These are phyloP conservation scores for Pristionchus japonicus DNA, from an alignment of 2,888 invertebrate species.

Conservation along the genomic window DNA sequence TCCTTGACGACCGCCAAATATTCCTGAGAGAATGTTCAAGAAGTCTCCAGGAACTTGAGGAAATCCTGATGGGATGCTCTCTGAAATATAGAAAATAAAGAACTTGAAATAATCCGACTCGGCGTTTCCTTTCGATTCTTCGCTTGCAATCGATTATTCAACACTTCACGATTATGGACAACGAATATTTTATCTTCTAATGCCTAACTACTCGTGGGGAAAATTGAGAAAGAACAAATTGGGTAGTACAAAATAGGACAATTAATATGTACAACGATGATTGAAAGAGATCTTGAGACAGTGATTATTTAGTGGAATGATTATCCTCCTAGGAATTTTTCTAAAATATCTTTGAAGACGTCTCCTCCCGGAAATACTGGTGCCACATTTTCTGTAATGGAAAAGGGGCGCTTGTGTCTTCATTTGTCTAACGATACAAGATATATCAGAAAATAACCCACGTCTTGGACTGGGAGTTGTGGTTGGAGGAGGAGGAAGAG, in stretches of 20 bases:
- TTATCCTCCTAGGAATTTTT: slow-evolving; percentile 55
- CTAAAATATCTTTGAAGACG: slow-evolving; percentile 54
- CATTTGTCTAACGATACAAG: too few species aligned
- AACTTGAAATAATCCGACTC: too few species aligned
- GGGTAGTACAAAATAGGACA: neutral
- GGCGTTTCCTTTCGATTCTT: too few species aligned
- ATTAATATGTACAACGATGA: neutral
- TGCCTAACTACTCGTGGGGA: neutral
- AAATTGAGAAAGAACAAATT: neutral
- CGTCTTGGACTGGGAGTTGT: slow-evolving; percentile 65
- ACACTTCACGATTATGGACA: too few species aligned
- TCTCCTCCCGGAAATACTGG: slow-evolving; percentile 45
- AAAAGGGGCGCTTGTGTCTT: too few species aligned
- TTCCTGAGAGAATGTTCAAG: neutral
- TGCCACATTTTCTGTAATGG: neutral
- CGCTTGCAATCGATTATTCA: too few species aligned
- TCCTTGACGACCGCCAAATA: neutral
- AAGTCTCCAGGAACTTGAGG: neutral
- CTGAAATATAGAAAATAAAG: neutral
- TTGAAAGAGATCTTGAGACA: neutral
- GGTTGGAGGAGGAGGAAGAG: slow-evolving; percentile 67
- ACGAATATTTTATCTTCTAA: neutral
- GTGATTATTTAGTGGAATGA: neutral
- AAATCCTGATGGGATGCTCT: neutral
- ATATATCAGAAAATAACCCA: slow-evolving; percentile 37